These are phyloP conservation scores for Sceloporus undulatus DNA, from an alignment of 2,113 vertebrate species.

Conservation along the genomic window DNA sequence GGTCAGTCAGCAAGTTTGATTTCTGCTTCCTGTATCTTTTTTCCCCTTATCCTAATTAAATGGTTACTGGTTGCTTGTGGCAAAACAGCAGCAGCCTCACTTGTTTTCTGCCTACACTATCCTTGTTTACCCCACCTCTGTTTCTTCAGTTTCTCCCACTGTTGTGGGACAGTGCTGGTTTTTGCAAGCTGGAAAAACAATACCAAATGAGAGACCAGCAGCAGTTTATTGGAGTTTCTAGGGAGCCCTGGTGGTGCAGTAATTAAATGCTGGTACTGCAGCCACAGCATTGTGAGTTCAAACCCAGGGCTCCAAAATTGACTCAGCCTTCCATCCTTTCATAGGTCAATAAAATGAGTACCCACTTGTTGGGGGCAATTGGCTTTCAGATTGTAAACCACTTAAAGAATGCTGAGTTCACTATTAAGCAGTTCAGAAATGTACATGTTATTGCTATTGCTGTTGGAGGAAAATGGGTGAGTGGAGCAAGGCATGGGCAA, in stretches of 20 bases:
- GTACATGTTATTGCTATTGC: too few species aligned
- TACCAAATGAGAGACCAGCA: not conserved
- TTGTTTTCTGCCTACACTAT: not conserved
- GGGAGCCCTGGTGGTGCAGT: too few species aligned
- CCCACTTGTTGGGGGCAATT: too few species aligned
- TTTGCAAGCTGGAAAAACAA: not conserved
- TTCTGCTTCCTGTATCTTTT: constrained; percentile 5
- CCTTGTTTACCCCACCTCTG: not conserved
- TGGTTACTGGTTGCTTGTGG: not conserved
- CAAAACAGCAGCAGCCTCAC: not conserved
- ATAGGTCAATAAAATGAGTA: too few species aligned
- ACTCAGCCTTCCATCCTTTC: too few species aligned
- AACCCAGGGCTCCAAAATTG: too few species aligned
- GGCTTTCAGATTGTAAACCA: too few species aligned
- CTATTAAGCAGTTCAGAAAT: too few species aligned
- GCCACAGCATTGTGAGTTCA: too few species aligned
- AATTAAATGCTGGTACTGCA: too few species aligned
- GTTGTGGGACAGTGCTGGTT: not conserved
- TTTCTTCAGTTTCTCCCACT: not conserved
- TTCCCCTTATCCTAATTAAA: not conserved
- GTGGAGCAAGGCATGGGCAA: not conserved
- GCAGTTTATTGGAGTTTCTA: too few species aligned
- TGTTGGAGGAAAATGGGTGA: not conserved
- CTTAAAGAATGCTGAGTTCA: too few species aligned
- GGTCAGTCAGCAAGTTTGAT: not conserved